Conservation (phyloP, 1,140 invertebrate species). For the Gryllus bimaculatus region DNA sequence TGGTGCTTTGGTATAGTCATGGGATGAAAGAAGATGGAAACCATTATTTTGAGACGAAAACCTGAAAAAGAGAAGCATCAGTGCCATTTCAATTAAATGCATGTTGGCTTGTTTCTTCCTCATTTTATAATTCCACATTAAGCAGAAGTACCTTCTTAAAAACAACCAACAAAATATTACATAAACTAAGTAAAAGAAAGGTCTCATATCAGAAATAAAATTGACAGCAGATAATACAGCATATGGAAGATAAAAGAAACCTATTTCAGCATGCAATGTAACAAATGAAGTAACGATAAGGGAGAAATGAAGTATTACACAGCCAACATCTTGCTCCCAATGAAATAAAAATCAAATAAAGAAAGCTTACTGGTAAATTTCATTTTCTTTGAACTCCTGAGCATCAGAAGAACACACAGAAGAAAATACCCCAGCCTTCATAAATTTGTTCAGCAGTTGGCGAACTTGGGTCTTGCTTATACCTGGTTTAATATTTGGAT, state of each 20-base stretch:
- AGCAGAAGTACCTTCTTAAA: too few species aligned
- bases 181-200: too few species aligned
- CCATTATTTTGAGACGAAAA: too few species aligned
- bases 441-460: slow-evolving; percentile 9
- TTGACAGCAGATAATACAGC: too few species aligned
- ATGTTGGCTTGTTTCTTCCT: too few species aligned
- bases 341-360: not conserved
- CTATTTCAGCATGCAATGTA: not conserved
- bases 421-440: slow-evolving; percentile 14
- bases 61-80: too few species aligned
- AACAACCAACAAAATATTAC: too few species aligned
- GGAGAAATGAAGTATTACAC: not conserved
- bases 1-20: too few species aligned
- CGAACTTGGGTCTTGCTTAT: slow-evolving; percentile 1
- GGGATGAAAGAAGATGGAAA: too few species aligned
- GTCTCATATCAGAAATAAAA: too few species aligned
- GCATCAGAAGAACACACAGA: not conserved
- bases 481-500: not conserved
- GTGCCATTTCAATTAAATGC: too few species aligned
- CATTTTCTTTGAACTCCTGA: slow-evolving; percentile 9
- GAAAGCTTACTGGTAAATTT: slow-evolving; percentile 2
- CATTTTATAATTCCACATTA: too few species aligned
- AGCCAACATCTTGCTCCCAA: not conserved
- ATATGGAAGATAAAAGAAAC: not conserved
- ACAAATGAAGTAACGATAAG: not conserved